Conservation (phyloP, 2,888 invertebrate species). For the Clostera curtula region DNA sequence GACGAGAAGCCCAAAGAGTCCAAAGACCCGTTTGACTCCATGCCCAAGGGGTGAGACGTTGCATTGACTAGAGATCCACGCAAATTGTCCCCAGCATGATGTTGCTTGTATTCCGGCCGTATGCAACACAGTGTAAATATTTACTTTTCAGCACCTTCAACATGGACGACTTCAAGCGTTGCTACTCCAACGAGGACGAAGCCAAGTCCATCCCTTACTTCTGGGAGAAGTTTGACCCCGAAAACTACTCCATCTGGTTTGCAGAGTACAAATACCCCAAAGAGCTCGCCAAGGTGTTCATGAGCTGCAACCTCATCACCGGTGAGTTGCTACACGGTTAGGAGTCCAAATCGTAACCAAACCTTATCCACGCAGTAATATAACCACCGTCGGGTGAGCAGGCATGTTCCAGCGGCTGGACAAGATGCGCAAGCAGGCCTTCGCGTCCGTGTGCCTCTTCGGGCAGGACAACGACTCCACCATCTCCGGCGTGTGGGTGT, state of each 20-base stretch:
- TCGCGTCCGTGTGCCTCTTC: constrained; percentile 95
- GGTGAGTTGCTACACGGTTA: constrained; percentile 64
- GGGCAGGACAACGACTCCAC: constrained; percentile 93
- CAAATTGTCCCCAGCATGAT: background rate
- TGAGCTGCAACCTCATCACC: constrained; percentile 98
- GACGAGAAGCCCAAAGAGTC: constrained; percentile 85
- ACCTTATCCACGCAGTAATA: too few species aligned
- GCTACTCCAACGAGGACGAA: constrained; percentile 97
- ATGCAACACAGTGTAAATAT: background rate
- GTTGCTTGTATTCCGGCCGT: too few species aligned
- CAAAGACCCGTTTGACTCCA: constrained; percentile 92
- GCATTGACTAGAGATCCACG: background rate
- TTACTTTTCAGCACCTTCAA: constrained; percentile 82
- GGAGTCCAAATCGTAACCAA: too few species aligned
- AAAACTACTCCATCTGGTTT: constrained; percentile 97
- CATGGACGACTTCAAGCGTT: constrained; percentile 98
- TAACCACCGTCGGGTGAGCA: constrained; percentile 38
- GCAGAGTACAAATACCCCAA: constrained; percentile 97
- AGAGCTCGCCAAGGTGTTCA: constrained; percentile 94
- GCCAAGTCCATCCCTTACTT: constrained; percentile 96
- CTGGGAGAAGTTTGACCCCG: constrained; percentile 97
- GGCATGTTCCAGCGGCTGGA: constrained; percentile 99
- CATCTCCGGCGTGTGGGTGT: constrained; percentile 98
- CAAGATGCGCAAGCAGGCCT: constrained; percentile 97
- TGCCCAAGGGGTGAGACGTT: constrained; percentile 86